Percentiles rank a stretch among this genome's conserved stretches.
phyloP scores from a whole-genome alignment of 2,888 invertebrate genomes.

The Phyto melanocephala region DNA sequence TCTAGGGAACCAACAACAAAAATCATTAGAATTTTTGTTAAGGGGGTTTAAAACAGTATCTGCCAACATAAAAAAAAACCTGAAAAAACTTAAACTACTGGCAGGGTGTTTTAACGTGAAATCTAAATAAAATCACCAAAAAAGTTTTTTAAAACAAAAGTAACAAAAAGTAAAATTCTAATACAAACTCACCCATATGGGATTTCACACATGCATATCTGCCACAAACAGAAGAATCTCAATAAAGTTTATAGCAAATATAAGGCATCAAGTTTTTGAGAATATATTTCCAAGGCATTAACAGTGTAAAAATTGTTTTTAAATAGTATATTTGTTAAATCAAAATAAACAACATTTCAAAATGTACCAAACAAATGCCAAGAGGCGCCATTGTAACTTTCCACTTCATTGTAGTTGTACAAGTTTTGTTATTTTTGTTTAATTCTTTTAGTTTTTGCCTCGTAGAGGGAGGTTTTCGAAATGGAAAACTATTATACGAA shows the following conservation, averaged over 20 bases:
- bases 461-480: constrained; percentile 46
- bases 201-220: neutral
- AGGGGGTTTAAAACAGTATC: neutral
- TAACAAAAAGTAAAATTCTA: neutral
- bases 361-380: neutral
- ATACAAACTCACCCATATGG: constrained; percentile 25
- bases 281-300: too few species aligned
- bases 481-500: constrained; percentile 45
- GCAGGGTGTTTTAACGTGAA: constrained; percentile 17
- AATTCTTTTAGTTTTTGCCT: neutral
- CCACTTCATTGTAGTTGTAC: constrained; percentile 34
- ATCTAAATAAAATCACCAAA: constrained; percentile 5
- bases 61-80: constrained; percentile 5
- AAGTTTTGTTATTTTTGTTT: neutral
- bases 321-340: neutral
- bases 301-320: too few species aligned
- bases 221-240: neutral
- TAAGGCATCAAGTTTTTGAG: too few species aligned
- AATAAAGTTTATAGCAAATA: neutral
- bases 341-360: neutral
- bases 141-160: neutral
- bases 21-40: constrained; percentile 32
- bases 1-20: constrained; percentile 51
- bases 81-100: constrained; percentile 11
- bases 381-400: constrained; percentile 50